Conservation (phyloP, 2,797 vertebrate species). For the Chloroceryle inda region DNA sequence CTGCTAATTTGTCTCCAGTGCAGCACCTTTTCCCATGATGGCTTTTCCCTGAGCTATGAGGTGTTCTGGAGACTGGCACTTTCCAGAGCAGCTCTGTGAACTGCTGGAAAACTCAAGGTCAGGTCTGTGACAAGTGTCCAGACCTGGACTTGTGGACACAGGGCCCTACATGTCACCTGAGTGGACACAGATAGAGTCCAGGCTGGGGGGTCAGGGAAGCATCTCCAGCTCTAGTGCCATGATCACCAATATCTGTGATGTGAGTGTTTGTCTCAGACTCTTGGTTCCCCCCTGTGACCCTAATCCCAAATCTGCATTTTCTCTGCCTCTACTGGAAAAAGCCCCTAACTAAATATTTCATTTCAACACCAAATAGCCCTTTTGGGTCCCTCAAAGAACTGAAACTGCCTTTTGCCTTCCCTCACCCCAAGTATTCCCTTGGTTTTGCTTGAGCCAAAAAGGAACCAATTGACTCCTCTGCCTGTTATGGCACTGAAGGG, state of each 20-base stretch:
- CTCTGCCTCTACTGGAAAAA: background rate
- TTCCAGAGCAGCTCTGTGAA: background rate
- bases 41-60: background rate
- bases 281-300: background rate
- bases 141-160: background rate
- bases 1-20: background rate
- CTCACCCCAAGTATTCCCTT: background rate
- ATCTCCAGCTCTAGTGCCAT: background rate
- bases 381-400: background rate
- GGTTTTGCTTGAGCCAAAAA: background rate
- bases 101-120: background rate
- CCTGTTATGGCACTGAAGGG: background rate
- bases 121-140: background rate
- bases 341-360: background rate
- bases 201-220: background rate
- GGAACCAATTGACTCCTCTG: background rate
- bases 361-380: background rate
- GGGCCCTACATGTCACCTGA: background rate
- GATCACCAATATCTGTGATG: background rate
- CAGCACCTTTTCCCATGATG: background rate
- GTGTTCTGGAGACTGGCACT: background rate
- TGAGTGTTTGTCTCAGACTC: background rate
- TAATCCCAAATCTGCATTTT: background rate
- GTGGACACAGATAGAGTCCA: background rate
- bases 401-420: background rate